Conservation (phyloP, 2,113 vertebrate genomes). For the Nothocercus julius region DNA sequence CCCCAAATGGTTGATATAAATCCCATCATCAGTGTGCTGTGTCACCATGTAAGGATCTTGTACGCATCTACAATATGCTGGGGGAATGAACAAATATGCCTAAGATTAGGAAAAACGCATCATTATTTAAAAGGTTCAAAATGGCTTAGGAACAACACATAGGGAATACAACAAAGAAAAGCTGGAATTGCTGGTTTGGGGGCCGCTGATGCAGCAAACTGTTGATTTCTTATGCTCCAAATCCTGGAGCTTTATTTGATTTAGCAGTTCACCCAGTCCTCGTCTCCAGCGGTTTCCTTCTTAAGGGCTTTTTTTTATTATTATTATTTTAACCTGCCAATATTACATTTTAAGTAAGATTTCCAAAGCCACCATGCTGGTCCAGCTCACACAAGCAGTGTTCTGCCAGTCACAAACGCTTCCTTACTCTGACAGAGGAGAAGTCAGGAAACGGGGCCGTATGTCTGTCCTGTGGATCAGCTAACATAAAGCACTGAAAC, state of each 20-base stretch:
- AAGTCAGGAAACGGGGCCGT: background rate
- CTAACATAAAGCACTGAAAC: background rate
- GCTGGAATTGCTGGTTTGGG: background rate
- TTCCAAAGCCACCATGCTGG: background rate
- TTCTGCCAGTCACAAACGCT: background rate
- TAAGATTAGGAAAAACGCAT: background rate
- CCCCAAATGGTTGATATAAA: background rate
- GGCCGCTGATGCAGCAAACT: background rate
- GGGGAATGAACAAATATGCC: background rate
- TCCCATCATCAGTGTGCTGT: background rate
- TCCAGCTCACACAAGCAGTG: background rate
- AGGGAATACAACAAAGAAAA: background rate
- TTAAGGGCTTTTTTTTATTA: background rate
- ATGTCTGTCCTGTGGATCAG: background rate
- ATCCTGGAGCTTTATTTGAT: constrained; percentile 33
- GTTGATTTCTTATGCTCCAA: constrained; percentile 9
- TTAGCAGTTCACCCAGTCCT: background rate
- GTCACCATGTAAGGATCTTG: background rate
- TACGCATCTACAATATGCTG: background rate
- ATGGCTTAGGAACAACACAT: background rate
- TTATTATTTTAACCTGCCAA: background rate
- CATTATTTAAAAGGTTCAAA: background rate
- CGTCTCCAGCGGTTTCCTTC: background rate
- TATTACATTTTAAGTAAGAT: constrained; percentile 5
- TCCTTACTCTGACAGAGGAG: background rate